phyloP scores from a whole-genome alignment of 2,113 vertebrate species.

The Tetrax tetrax region DNA sequence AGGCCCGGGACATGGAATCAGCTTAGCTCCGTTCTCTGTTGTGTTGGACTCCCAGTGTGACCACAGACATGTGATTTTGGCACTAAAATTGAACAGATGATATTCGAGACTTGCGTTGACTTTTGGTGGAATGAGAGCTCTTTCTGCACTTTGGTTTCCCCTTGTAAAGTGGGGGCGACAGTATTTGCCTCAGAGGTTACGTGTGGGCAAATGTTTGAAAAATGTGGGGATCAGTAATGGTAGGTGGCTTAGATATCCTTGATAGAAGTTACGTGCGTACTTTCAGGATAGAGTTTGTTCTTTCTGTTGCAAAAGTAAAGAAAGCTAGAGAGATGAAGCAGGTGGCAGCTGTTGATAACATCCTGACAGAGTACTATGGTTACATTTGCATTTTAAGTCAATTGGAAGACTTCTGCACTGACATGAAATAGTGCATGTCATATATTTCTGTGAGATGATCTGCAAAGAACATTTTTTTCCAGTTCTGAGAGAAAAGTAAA shows the following conservation, averaged over 20 bases:
- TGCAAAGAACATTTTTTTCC: neutral
- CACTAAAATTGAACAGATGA: neutral
- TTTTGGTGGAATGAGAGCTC: neutral
- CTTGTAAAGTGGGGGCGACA: neutral
- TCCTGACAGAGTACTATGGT: neutral
- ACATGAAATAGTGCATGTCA: neutral
- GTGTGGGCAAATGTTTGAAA: neutral
- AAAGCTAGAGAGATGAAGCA: neutral
- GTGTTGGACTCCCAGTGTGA: neutral
- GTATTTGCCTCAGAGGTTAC: neutral
- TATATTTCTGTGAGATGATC: neutral
- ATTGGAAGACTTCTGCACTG: neutral
- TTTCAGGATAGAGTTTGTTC: neutral
- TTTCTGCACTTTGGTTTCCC: neutral
- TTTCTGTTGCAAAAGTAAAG: neutral
- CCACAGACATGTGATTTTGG: neutral
- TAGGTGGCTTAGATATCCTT: neutral
- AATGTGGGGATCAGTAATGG: neutral
- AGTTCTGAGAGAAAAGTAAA: neutral
- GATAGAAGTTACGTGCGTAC: neutral
- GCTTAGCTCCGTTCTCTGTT: neutral
- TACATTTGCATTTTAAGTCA: neutral
- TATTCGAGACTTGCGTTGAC: neutral
- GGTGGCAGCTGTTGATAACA: conserved; percentile 17
- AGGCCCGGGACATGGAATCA: neutral